Conservation (phyloP, 2,797 vertebrate species). For the Peromyscus nudipes region DNA sequence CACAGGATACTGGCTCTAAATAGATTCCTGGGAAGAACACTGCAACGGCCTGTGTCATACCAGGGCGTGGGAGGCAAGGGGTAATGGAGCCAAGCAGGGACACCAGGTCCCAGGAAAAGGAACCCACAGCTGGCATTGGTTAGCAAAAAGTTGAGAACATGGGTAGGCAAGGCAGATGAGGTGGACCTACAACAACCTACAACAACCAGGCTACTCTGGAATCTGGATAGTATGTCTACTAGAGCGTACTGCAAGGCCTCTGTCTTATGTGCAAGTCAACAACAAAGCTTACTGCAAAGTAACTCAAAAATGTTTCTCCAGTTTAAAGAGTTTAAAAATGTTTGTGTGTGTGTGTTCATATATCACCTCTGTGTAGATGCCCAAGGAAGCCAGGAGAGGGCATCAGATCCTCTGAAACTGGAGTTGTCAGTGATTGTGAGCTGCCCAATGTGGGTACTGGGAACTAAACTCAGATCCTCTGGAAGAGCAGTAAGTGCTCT, state of each 20-base stretch:
- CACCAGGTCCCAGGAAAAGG: background rate
- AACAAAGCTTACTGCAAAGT: background rate
- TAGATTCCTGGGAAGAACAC: constrained; percentile 61
- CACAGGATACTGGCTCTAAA: constrained; percentile 55
- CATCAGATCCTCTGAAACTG: background rate
- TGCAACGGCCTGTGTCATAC: constrained; percentile 41
- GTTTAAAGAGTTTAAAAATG: background rate
- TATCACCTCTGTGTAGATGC: no score
- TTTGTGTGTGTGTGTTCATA: background rate
- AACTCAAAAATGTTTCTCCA: background rate
- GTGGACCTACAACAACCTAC: background rate
- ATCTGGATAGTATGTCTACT: background rate
- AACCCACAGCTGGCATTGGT: background rate
- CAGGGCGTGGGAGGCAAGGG: constrained; percentile 42
- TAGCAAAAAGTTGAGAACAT: background rate
- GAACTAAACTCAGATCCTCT: background rate
- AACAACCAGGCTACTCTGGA: background rate
- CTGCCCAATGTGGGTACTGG: background rate
- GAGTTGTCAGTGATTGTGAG: background rate
- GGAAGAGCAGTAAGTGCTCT: background rate
- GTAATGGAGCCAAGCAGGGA: background rate
- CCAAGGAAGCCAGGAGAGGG: background rate
- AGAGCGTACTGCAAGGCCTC: no score
- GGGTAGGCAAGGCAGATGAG: background rate
- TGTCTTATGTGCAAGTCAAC: background rate